Base-by-base conservation (phyloP, 2,113 vertebrate genomes). In the Acanthisitta chloris region DNA sequence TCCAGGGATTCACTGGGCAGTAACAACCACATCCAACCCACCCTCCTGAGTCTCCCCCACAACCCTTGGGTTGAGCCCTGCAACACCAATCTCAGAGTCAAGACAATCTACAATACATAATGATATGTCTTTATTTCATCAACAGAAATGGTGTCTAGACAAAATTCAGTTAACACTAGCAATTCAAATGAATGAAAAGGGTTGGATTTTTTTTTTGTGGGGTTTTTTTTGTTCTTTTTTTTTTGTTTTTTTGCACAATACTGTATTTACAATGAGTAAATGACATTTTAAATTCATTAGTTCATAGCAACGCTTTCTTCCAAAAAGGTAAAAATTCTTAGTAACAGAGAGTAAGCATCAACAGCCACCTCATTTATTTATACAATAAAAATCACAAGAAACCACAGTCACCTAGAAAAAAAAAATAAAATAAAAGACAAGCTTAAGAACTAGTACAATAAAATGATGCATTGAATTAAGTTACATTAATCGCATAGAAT, bases 111-210 rank as follows among this genome's bases (percentile, higher is more conserved):
- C 98, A 98, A 98, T 99, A 98, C 98, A 98, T 98, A 98, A 98
- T 99, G 99, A 99, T 99, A 98, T 99, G 98, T 99, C 99, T 99
- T 99, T 99, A 99, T 99, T 99, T 99, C 99, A 99, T 99, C 98
- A 99, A 99, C 99, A 99, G 99, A 99, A 99, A 99, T 99, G 98
- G 99, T 99, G 99, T 99, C 99, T 99, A 99, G 99, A 99, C 99
- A 99, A 99, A 99, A 99, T 98, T 98, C 97, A 99, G 98, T 99
- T 99, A 99, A 99, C 99, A 99, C 99, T 99, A 99, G 98, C 98
- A 99, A 99, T 99, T 99, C 98, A 99, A 99, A 98, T 99, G 98
- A 99, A 99, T 99, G 98, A 98, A 98, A 99, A 98, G 98, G 98
- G 98, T 96, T 0, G 74, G 92, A 92, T 93, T 81, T 11, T 55